Evolutionary conservation across 2,888 invertebrate genomes (phyloP).

Genomic region (Parelbella ahira): DNA sequence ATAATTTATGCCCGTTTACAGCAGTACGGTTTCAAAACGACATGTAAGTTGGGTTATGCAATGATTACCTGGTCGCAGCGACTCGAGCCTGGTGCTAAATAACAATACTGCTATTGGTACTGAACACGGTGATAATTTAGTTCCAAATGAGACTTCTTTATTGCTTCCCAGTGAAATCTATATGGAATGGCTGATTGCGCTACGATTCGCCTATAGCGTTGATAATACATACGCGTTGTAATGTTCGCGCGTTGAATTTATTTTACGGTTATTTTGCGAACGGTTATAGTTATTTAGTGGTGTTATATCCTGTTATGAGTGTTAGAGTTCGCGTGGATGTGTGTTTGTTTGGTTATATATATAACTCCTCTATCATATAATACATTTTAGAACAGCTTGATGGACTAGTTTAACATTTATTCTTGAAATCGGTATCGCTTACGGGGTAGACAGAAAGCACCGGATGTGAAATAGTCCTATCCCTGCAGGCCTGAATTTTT

Average conservation of each 20-base stretch:
- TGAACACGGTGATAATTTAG: slow-evolving; percentile 31
- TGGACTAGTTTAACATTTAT: too few relatives aligned
- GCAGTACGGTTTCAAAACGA: slow-evolving; percentile 2
- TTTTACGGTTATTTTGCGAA: slow-evolving; percentile 14
- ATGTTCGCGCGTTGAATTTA: slow-evolving; percentile 12
- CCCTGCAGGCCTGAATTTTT: too few relatives aligned
- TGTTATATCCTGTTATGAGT: slow-evolving; percentile 2
- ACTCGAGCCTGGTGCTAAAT: slow-evolving; percentile 4
- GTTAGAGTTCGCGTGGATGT: background rate
- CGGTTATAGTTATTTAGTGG: slow-evolving; percentile 8
- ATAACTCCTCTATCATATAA: too few relatives aligned
- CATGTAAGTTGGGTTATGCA: slow-evolving; percentile 9
- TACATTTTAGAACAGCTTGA: too few relatives aligned
- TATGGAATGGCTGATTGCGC: slow-evolving; percentile 25
- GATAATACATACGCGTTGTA: slow-evolving; percentile 13
- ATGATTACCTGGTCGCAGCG: background rate
- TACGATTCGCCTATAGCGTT: slow-evolving; percentile 17
- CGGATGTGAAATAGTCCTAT: too few relatives aligned
- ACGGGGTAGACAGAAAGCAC: too few relatives aligned
- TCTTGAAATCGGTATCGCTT: too few relatives aligned
- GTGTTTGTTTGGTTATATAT: too few relatives aligned
- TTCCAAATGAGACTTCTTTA: slow-evolving; percentile 32
- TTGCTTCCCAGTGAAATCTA: slow-evolving; percentile 24
- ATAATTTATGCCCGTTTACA: slow-evolving; percentile 16
- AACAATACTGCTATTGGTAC: slow-evolving; percentile 18